Percentiles rank a stretch among this genome's conserved stretches.
Evolutionary conservation across 2,888 invertebrate genomes (phyloP).

Genomic region (Drosophila setosimentum): DNA sequence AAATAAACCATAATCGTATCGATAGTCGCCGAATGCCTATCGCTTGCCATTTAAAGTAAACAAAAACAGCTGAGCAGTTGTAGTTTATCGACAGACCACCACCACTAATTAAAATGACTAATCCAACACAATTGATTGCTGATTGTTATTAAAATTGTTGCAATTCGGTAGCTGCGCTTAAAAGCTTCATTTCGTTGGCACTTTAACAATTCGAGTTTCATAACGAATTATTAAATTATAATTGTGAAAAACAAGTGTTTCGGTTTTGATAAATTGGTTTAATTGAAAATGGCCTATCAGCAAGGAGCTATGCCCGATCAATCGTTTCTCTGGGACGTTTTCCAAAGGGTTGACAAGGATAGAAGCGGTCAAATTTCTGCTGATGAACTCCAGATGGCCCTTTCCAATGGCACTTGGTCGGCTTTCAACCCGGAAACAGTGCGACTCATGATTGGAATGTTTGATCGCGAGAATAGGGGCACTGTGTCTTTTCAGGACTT

Average conservation of each 20-base stretch:
- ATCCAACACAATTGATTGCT: neutral
- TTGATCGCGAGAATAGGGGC: constrained; percentile 95
- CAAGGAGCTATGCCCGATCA: constrained; percentile 79
- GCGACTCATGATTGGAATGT: constrained; percentile 92
- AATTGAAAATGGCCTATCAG: constrained; percentile 85
- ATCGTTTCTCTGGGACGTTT: constrained; percentile 11
- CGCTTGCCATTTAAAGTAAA: constrained; percentile 12
- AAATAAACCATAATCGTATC: neutral
- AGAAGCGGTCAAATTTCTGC: constrained; percentile 95
- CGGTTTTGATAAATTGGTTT: neutral
- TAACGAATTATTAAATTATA: neutral
- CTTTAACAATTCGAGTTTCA: neutral
- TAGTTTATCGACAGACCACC: constrained; percentile 35
- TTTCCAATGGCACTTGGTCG: constrained; percentile 99
- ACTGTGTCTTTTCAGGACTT: constrained; percentile 98
- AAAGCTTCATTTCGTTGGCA: neutral
- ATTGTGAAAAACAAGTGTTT: neutral
- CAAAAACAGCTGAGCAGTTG: constrained; percentile 20
- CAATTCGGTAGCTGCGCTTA: neutral
- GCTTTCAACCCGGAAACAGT: constrained; percentile 99
- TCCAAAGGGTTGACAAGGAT: constrained; percentile 91
- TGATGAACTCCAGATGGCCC: constrained; percentile 94
- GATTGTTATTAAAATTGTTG: neutral
- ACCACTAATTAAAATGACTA: neutral
- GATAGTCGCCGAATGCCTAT: neutral